Conservation (phyloP, 1,140 invertebrate genomes). For the Cotesia glomerata region DNA sequence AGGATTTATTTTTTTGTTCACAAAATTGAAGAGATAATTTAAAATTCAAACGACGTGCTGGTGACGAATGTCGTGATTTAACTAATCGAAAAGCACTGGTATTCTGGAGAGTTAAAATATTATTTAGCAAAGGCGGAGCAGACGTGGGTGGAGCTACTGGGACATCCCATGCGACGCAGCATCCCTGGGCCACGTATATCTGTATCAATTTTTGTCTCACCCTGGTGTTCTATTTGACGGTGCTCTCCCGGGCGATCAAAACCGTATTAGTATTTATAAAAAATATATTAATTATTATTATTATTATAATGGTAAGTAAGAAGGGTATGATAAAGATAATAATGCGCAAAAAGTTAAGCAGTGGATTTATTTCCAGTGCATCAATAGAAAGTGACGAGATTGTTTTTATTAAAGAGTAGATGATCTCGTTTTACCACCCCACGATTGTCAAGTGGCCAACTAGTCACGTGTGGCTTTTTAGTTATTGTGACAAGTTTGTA, state of each 20-base stretch:
- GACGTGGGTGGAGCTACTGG: conserved; percentile 24
- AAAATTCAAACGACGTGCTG: not conserved
- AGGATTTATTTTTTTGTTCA: not conserved
- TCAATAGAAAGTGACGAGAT: too few species aligned
- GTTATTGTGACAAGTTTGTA: conserved; percentile 20
- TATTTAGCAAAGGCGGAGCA: conserved; percentile 24
- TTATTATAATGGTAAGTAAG: not conserved
- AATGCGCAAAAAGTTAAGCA: not conserved
- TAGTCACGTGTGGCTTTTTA: conserved; percentile 12
- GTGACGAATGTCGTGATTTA: conserved; percentile 12
- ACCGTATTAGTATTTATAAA: not conserved
- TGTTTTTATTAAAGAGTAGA: not conserved
- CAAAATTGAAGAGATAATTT: not conserved
- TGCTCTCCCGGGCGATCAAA: conserved; percentile 1
- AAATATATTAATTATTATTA: too few species aligned
- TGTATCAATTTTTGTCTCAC: not conserved
- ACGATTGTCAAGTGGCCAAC: conserved; percentile 25
- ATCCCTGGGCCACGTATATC: not conserved
- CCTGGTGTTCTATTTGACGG: not conserved
- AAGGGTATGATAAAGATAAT: not conserved
- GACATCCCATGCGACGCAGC: conserved; percentile 3
- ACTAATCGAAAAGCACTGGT: conserved; percentile 9
- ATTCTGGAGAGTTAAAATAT: not conserved
- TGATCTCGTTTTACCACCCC: conserved; percentile 17
- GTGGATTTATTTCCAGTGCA: not conserved